Evolutionary conservation across 2,888 invertebrate genomes (phyloP).

Genomic region (Leptinotarsa peninsularis): DNA sequence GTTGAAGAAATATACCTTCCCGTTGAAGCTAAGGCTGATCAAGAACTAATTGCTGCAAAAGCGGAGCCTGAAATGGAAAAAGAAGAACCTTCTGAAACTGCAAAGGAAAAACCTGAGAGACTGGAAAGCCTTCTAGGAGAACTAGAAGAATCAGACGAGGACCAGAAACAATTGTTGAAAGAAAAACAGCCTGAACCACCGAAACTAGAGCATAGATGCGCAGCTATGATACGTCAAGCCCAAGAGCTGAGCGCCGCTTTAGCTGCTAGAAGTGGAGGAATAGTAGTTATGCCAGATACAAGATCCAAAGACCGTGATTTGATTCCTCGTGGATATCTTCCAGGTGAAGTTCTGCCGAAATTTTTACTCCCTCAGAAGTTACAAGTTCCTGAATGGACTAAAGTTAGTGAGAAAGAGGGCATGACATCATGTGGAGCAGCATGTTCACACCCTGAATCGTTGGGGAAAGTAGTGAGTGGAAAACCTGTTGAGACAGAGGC

Average conservation of each 20-base stretch:
- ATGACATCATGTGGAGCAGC: neutral
- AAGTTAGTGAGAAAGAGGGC: neutral
- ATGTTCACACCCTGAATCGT: neutral
- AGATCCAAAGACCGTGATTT: conserved; percentile 15
- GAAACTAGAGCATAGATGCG: conserved; percentile 28
- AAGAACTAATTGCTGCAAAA: conserved; percentile 7
- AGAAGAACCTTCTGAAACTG: neutral
- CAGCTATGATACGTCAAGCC: conserved; percentile 32
- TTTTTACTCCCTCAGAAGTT: neutral
- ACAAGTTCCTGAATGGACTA: neutral
- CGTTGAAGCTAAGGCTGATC: neutral
- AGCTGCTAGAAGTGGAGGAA: conserved; percentile 33
- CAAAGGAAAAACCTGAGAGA: neutral
- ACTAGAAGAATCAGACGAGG: conserved; percentile 17
- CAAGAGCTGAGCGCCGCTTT: conserved; percentile 30
- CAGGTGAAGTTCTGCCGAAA: conserved; percentile 30
- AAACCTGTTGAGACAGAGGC: too few relatives aligned
- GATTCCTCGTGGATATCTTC: conserved; percentile 39
- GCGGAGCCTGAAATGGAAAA: neutral
- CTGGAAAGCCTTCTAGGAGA: conserved; percentile 3
- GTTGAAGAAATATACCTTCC: too few relatives aligned
- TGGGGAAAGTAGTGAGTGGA: too few relatives aligned
- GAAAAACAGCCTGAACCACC: neutral
- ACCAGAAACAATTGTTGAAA: neutral
- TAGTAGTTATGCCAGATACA: conserved; percentile 36